phyloP scores from a whole-genome alignment of 2,113 vertebrate species.

The Murina feae region DNA sequence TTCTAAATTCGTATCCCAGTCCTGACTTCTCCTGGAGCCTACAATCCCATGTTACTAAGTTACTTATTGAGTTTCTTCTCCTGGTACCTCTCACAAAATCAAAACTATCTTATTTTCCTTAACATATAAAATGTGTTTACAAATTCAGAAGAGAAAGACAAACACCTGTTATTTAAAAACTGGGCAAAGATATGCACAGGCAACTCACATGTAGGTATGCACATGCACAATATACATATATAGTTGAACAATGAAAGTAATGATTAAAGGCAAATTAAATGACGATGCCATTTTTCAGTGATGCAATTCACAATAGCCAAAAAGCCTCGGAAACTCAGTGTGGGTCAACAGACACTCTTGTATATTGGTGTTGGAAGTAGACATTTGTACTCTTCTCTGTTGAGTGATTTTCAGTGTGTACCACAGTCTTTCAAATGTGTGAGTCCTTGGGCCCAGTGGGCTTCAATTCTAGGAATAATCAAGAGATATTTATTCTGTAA shows the following conservation, averaged over 20 bases:
- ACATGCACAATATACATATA: background rate
- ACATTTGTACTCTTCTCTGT: background rate
- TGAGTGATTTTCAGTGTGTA: background rate
- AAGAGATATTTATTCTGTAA: background rate
- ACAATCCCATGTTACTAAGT: slow-evolving; percentile 2
- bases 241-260: background rate
- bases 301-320: background rate
- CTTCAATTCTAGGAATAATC: slow-evolving; percentile 22
- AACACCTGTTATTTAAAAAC: background rate
- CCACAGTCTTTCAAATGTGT: background rate
- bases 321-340: slow-evolving; percentile 10
- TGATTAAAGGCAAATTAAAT: slow-evolving; percentile 11
- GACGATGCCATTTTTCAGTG: slow-evolving; percentile 5
- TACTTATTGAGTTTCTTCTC: slow-evolving; percentile 30
- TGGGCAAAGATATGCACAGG: background rate
- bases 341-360: background rate
- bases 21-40: slow-evolving; percentile 14
- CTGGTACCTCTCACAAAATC: slow-evolving; percentile 29
- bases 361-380: background rate
- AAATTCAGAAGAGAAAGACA: slow-evolving; percentile 27
- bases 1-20: slow-evolving; percentile 18
- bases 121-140: slow-evolving; percentile 6
- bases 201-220: background rate
- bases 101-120: slow-evolving; percentile 9
- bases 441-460: background rate